Conservation (phyloP, 2,888 invertebrate species). For the Tillus elongatus region DNA sequence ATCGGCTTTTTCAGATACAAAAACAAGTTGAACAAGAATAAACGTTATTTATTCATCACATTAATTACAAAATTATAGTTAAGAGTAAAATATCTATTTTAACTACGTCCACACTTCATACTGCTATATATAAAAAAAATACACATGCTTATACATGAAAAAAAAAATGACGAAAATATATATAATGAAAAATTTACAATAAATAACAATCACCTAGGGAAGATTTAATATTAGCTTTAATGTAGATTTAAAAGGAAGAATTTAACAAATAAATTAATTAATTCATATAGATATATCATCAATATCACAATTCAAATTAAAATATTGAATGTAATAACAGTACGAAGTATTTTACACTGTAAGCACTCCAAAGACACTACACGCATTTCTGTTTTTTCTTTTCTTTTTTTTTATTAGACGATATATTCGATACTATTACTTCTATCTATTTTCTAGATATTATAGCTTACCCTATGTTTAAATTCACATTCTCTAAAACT, state of each 20-base stretch:
- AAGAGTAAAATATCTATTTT: slow-evolving; percentile 29
- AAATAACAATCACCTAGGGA: slow-evolving; percentile 8
- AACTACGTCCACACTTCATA: slow-evolving; percentile 31
- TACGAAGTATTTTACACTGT: slow-evolving; percentile 33
- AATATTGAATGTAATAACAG: too few species aligned
- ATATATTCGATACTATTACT: slow-evolving; percentile 40
- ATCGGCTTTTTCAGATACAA: slow-evolving; percentile 23
- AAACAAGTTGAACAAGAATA: slow-evolving; percentile 19
- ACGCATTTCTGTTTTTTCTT: slow-evolving; percentile 37
- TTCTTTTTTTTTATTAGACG: slow-evolving; percentile 31
- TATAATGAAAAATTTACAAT: slow-evolving; percentile 16
- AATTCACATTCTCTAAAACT: slow-evolving; percentile 39
- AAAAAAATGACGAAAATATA: slow-evolving; percentile 15
- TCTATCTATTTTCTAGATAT: slow-evolving; percentile 41
- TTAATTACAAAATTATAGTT: slow-evolving; percentile 33
- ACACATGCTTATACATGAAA: slow-evolving; percentile 15
- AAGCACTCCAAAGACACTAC: slow-evolving; percentile 42
- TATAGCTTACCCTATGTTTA: slow-evolving; percentile 35
- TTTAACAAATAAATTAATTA: slow-evolving; percentile 8
- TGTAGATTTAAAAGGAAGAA: neutral
- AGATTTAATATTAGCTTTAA: slow-evolving; percentile 20
- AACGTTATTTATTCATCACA: slow-evolving; percentile 33
- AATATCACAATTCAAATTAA: neutral
- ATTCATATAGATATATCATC: neutral
- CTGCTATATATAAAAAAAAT: slow-evolving; percentile 20